Evolutionary conservation across 2,113 vertebrate genomes (phyloP).

Genomic region (Anolis sagrei): DNA sequence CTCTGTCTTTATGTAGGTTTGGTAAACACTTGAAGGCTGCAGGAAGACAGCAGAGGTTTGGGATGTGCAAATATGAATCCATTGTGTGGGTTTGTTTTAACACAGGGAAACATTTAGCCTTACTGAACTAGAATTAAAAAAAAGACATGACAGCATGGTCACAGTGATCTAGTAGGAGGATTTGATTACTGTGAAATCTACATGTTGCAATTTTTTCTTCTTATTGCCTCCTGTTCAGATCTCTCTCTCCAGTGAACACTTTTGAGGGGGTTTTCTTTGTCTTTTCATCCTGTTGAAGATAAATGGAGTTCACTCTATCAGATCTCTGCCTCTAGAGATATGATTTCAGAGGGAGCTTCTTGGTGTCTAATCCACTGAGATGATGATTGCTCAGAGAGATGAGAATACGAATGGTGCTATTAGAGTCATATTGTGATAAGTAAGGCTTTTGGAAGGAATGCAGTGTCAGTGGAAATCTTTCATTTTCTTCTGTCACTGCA

Average conservation of each 20-base stretch:
- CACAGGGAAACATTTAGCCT: not conserved
- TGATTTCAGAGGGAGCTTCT: constrained; percentile 44
- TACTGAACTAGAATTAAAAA: not conserved
- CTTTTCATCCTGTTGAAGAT: constrained; percentile 56
- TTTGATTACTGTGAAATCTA: not conserved
- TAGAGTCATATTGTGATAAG: constrained; percentile 35
- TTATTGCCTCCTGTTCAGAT: not conserved
- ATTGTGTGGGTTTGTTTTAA: not conserved
- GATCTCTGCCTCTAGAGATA: constrained; percentile 44
- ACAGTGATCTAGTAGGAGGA: not conserved
- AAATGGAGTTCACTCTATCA: constrained; percentile 45
- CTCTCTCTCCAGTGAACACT: not conserved
- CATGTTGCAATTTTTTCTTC: not conserved
- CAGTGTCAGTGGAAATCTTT: constrained; percentile 27
- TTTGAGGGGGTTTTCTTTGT: constrained; percentile 46
- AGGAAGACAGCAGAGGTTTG: not conserved
- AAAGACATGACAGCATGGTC: not conserved
- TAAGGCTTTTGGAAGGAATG: constrained; percentile 35
- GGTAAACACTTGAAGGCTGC: not conserved
- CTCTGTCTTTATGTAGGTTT: not conserved
- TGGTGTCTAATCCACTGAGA: constrained; percentile 52
- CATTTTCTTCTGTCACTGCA: not conserved
- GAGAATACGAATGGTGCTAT: constrained; percentile 51
- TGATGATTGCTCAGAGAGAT: constrained; percentile 48
- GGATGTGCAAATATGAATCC: not conserved